Base-by-base conservation (phyloP, 2,797 vertebrate genomes). In the Sorex maritimensis region DNA sequence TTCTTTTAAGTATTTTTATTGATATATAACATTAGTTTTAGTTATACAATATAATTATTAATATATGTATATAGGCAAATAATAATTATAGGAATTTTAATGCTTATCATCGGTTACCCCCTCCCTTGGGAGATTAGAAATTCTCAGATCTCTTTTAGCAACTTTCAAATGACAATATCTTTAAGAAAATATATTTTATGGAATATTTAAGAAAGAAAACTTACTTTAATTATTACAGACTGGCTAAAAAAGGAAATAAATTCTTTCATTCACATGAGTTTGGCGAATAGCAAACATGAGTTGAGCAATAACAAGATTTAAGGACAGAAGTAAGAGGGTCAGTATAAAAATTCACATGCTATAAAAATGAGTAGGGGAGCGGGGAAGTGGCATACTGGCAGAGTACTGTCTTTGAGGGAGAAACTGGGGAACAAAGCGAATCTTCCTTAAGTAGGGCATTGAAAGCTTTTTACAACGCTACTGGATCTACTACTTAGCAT, bases 131-230 rank as follows among this genome's bases (percentile, higher is more conserved):
- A 61, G 19, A 86, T 90, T 23, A 82, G n/a, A 82, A 94, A 46
- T 72, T 77, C 52, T 82, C 61, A 78, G 52, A 81, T 77, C 30
- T 86, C 63, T 86, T 23, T 84, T 38, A 77, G 49, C 28, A 86
- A 78, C 71, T 65, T 77, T 82, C 7, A 72, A 77, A 82, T 72
- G 15, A 30, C 34, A 55, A 24, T 77, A 82, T 55, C 46, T 86
- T 30, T 30, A 63, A 71, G 52, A 80, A 90, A 81, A 41, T 26
- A 23, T 38, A 61, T 80, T 81, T 86, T 75, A 71, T 21, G 79
- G 49, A 68, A 86, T 78, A 30, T 81, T 69, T 92, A 61, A 82
- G 14, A 81, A 88, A 88, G 30, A 73, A 93, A 72, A 83, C 46
- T 86, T 82, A 91, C 24, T 90, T 71, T 75, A 72, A 41, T 71